phyloP scores from a whole-genome alignment of 2,797 vertebrate genomes.

The Spinus pinus region DNA sequence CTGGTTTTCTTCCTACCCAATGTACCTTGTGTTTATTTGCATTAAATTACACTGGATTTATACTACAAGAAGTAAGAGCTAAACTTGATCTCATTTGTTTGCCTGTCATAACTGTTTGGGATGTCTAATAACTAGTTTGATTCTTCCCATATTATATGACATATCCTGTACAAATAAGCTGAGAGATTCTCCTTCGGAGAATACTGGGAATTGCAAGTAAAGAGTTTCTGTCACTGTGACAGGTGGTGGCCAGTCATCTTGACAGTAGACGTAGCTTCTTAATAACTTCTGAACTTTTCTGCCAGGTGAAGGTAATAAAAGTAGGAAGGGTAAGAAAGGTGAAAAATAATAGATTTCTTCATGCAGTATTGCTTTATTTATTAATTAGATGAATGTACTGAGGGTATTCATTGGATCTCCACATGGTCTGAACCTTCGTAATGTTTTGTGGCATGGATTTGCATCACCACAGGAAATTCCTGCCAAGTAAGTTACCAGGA shows the following conservation, averaged over 20 bases:
- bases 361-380: background rate
- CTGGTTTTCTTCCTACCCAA: background rate
- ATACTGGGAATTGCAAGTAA: background rate
- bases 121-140: background rate
- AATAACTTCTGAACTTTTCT: background rate
- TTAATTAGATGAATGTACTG: constrained; percentile 73
- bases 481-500: constrained; percentile 67
- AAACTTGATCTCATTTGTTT: background rate
- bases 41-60: background rate
- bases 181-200: background rate
- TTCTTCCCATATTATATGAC: background rate
- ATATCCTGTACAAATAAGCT: background rate
- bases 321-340: background rate
- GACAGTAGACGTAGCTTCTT: background rate
- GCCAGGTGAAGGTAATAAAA: background rate
- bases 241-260: background rate
- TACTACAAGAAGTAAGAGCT: background rate
- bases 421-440: constrained; percentile 77
- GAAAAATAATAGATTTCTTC: background rate
- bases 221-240: background rate
- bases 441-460: constrained; percentile 83
- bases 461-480: constrained; percentile 76
- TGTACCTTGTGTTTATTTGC: background rate
- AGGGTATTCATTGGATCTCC: constrained; percentile 78
- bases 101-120: background rate